Conservation (phyloP, 2,888 invertebrate genomes). For the Clepsis dumicolana region DNA sequence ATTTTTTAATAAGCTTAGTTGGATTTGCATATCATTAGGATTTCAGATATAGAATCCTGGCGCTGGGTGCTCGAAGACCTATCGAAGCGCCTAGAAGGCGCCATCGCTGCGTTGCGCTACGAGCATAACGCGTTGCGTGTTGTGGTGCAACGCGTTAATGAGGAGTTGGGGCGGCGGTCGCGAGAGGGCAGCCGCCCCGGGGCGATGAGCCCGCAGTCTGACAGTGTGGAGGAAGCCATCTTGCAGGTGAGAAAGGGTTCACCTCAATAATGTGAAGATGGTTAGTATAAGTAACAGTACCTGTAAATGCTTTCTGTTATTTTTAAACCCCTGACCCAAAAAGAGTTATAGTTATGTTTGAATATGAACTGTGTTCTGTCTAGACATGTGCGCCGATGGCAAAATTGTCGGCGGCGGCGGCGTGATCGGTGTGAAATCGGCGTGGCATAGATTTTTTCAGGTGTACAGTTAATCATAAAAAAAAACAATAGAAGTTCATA, state of each 20-base stretch:
- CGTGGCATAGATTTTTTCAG: too few species aligned
- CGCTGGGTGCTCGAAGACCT: constrained; percentile 76
- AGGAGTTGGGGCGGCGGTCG: constrained; percentile 63
- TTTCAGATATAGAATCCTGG: constrained; percentile 77
- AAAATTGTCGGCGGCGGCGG: too few species aligned
- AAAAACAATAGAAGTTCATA: too few species aligned
- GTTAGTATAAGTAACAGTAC: too few species aligned
- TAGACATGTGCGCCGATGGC: too few species aligned
- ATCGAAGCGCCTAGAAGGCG: constrained; percentile 67
- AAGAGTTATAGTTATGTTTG: too few species aligned
- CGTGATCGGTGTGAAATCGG: too few species aligned
- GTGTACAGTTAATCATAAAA: too few species aligned
- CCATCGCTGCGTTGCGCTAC: constrained; percentile 60
- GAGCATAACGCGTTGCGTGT: constrained; percentile 71
- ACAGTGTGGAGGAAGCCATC: constrained; percentile 67
- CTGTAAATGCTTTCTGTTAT: too few species aligned
- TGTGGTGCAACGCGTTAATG: constrained; percentile 64
- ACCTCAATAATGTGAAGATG: too few species aligned
- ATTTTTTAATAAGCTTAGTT: neutral
- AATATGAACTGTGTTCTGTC: too few species aligned
- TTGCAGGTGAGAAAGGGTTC: constrained; percentile 56
- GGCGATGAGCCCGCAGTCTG: constrained; percentile 63
- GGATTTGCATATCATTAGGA: constrained; percentile 50
- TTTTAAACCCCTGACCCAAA: too few species aligned
- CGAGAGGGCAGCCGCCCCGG: constrained; percentile 65